Percentiles rank a stretch among this genome's conserved stretches.
Evolutionary conservation across 2,797 vertebrate genomes (phyloP).

Genomic region (Tachyglossus aculeatus): DNA sequence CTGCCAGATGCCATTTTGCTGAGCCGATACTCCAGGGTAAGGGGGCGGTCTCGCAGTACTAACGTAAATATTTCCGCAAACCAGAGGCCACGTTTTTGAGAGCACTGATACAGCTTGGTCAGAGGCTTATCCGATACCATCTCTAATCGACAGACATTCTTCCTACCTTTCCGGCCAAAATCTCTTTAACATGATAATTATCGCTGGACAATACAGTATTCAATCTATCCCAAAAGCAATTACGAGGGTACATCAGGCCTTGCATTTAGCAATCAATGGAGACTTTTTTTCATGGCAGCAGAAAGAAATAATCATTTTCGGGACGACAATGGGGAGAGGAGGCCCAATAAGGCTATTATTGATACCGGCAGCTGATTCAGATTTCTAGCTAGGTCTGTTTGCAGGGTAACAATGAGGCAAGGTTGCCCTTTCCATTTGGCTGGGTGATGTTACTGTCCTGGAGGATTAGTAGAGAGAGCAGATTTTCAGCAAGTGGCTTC

Average conservation of each 20-base stretch:
- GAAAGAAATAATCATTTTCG: slow-evolving; percentile 54
- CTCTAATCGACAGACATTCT: slow-evolving; percentile 19
- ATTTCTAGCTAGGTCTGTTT: slow-evolving; percentile 25
- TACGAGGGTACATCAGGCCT: slow-evolving; percentile 28
- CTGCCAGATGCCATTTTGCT: too few species aligned
- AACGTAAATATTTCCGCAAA: slow-evolving; percentile 7
- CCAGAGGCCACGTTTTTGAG: slow-evolving; percentile 29
- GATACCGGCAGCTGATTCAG: slow-evolving; percentile 33
- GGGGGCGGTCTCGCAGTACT: too few species aligned
- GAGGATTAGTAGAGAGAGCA: too few species aligned
- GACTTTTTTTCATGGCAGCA: slow-evolving; percentile 35
- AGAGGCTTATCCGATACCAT: slow-evolving; percentile 22
- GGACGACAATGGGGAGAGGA: slow-evolving; percentile 44
- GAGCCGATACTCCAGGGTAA: too few species aligned
- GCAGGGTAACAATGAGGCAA: slow-evolving; percentile 23
- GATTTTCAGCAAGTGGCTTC: too few species aligned
- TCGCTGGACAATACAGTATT: slow-evolving; percentile 36
- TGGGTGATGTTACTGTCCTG: slow-evolving; percentile 20
- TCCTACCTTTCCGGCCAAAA: slow-evolving; percentile 12
- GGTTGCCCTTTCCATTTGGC: not conserved
- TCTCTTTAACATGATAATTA: slow-evolving; percentile 37
- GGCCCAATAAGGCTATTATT: slow-evolving; percentile 23
- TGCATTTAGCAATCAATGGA: slow-evolving; percentile 36
- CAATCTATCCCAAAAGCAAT: slow-evolving; percentile 40
- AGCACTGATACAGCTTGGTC: not conserved